These are phyloP conservation scores for Brachyhypopomus occidentalis DNA, from an alignment of 2,113 vertebrate species.

Conservation along the genomic window DNA sequence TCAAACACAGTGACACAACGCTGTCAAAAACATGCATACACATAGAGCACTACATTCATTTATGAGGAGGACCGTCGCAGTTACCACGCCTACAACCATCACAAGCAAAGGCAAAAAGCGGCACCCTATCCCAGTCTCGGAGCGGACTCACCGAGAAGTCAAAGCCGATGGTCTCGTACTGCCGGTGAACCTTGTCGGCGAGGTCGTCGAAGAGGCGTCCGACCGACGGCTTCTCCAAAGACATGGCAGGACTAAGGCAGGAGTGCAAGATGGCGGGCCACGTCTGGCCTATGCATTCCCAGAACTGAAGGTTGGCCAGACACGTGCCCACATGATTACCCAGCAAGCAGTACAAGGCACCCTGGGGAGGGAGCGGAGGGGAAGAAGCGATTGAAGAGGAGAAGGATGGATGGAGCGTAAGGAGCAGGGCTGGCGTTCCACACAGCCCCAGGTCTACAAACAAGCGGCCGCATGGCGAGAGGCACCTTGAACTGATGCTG, in stretches of 20 bases:
- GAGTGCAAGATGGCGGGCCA: constrained; percentile 94
- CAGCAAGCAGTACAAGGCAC: constrained; percentile 96
- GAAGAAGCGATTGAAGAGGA: constrained; percentile 9
- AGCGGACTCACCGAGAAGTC: constrained; percentile 85
- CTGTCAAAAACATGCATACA: neutral
- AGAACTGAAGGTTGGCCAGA: constrained; percentile 93
- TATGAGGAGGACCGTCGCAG: neutral
- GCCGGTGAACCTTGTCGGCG: constrained; percentile 94
- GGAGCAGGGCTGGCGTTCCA: too few relatives aligned
- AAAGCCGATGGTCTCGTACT: constrained; percentile 93
- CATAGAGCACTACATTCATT: neutral
- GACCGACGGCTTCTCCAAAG: constrained; percentile 94
- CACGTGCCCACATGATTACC: constrained; percentile 92
- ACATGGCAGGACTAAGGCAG: constrained; percentile 94
- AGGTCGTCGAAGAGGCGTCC: constrained; percentile 95
- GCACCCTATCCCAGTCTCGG: neutral
- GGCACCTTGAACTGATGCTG: constrained; percentile 97
- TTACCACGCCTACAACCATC: too few relatives aligned
- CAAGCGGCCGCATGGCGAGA: neutral
- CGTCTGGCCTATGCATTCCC: constrained; percentile 92
- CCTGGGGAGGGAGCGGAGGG: constrained; percentile 69
- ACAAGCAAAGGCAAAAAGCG: neutral
- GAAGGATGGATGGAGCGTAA: too few relatives aligned
- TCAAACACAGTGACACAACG: too few relatives aligned
- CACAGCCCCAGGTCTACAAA: neutral